Percentiles rank a stretch among this genome's conserved stretches.
Evolutionary conservation across 2,797 vertebrate species (phyloP).

Genomic region (Stomatorhinus walkeri): DNA sequence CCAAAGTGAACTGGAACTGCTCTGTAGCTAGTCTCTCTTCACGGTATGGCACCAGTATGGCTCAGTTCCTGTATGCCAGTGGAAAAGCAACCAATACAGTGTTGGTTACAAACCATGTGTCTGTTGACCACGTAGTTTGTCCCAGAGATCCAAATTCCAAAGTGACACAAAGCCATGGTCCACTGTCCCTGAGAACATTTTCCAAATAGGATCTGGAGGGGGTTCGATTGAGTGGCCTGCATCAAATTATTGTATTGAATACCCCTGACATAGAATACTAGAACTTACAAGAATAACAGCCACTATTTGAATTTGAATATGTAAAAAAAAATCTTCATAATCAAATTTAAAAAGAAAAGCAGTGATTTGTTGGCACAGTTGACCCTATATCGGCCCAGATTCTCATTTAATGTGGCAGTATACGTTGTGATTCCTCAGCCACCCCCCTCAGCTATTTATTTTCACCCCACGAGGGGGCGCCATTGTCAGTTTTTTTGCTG

Average conservation of each 20-base stretch:
- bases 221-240: background rate
- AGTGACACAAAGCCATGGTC: background rate
- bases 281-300: background rate
- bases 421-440: background rate
- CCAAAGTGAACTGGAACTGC: background rate
- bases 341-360: background rate
- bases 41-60: background rate
- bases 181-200: background rate
- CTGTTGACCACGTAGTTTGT: background rate
- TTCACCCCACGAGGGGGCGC: conserved; percentile 16
- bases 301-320: background rate
- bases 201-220: background rate
- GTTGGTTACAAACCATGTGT: background rate
- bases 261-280: background rate
- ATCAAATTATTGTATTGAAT: background rate
- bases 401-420: background rate
- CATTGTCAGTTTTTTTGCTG: conserved; percentile 31
- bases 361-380: background rate
- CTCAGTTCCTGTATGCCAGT: background rate
- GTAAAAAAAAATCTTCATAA: background rate
- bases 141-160: background rate
- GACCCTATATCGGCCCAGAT: background rate
- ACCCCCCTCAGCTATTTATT: background rate
- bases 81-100: background rate
- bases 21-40: background rate